Conservation (phyloP, 1,140 invertebrate species). For the Drosophila virilis region DNA sequence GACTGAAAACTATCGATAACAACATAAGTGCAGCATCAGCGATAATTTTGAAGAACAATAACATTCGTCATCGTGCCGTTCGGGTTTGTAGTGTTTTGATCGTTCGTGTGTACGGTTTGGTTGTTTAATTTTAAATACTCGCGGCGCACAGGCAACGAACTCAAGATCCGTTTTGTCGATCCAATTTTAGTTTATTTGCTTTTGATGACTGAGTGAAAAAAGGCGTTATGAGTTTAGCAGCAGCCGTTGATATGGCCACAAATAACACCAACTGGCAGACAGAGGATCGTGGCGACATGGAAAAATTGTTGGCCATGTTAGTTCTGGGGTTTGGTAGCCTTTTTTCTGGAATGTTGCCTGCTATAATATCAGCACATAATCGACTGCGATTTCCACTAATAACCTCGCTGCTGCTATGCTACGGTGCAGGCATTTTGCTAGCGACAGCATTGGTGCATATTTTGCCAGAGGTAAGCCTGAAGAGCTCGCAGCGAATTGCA, state of each 20-base stretch:
- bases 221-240: conserved; percentile 41
- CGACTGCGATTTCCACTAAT: conserved; percentile 86
- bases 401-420: conserved; percentile 89
- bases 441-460: conserved; percentile 93
- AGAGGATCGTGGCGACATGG: conserved; percentile 77
- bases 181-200: conserved; percentile 37
- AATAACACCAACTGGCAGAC: conserved; percentile 15
- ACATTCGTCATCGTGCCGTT: conserved; percentile 25
- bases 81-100: conserved; percentile 12
- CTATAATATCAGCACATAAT: conserved; percentile 86
- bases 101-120: neutral
- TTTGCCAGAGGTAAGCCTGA: conserved; percentile 89
- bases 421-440: conserved; percentile 93
- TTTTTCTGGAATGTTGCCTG: conserved; percentile 88
- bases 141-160: conserved; percentile 49
- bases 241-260: conserved; percentile 21
- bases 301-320: conserved; percentile 90
- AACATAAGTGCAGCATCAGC: neutral
- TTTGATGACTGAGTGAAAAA: conserved; percentile 44
- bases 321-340: conserved; percentile 89
- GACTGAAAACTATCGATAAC: conserved; percentile 19
- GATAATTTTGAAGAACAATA: conserved; percentile 5
- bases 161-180: conserved; percentile 6
- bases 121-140: conserved; percentile 32
- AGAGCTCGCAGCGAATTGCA: neutral